These are phyloP conservation scores for Andrena hattorfiana DNA, from an alignment of 2,888 invertebrate genomes.

Conservation along the genomic window DNA sequence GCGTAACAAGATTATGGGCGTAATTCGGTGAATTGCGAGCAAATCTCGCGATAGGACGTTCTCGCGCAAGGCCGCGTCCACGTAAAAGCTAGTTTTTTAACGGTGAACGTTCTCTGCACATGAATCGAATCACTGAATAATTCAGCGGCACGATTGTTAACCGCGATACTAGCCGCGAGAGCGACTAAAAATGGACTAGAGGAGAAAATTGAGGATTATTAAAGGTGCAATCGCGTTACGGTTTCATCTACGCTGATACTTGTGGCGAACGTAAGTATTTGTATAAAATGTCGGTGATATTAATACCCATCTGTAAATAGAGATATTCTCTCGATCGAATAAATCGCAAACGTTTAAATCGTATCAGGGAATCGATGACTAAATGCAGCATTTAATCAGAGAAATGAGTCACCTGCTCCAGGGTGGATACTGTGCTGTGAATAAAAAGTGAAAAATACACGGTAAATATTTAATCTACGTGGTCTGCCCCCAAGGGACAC, in stretches of 20 bases:
- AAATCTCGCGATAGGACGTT: background rate
- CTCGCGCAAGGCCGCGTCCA: background rate
- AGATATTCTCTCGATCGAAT: background rate
- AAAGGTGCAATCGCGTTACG: too few species aligned
- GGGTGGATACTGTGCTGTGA: background rate
- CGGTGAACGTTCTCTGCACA: background rate
- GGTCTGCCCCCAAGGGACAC: conserved; percentile 10
- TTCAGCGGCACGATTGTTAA: conserved; percentile 6
- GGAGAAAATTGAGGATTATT: background rate
- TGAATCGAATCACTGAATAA: conserved; percentile 11
- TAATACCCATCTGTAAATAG: background rate
- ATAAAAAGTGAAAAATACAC: conserved; percentile 23
- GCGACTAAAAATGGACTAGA: background rate
- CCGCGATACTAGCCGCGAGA: background rate
- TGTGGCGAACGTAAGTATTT: conserved; percentile 4
- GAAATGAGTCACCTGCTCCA: background rate
- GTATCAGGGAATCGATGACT: conserved; percentile 10
- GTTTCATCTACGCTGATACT: too few species aligned
- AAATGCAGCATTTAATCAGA: conserved; percentile 25
- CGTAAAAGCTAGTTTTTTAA: background rate
- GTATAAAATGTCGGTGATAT: background rate
- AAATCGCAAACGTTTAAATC: background rate
- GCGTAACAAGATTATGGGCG: conserved; percentile 11
- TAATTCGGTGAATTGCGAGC: conserved; percentile 19
- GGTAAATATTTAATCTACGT: conserved; percentile 54